Conservation (phyloP, 2,888 invertebrate genomes). For the Drosophila tanythrix region DNA sequence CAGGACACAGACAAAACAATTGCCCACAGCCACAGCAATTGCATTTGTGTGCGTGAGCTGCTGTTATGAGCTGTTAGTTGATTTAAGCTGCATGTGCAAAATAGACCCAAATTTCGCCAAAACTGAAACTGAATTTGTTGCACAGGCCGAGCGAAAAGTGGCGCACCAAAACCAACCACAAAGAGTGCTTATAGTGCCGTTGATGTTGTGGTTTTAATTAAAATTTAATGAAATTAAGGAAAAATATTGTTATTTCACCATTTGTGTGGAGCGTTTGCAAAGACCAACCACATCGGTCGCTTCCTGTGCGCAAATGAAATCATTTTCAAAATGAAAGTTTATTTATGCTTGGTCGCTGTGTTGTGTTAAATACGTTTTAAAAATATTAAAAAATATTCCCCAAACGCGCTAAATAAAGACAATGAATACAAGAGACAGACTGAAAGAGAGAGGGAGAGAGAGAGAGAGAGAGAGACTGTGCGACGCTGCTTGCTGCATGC, state of each 20-base stretch:
- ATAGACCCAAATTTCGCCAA: constrained; percentile 21
- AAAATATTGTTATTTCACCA: constrained; percentile 56
- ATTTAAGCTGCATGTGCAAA: constrained; percentile 58
- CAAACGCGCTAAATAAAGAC: constrained; percentile 13
- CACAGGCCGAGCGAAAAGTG: not conserved
- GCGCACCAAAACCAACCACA: not conserved
- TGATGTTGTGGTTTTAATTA: constrained; percentile 58
- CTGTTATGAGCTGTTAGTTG: constrained; percentile 51
- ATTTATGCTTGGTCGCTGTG: constrained; percentile 12
- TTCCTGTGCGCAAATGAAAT: constrained; percentile 5
- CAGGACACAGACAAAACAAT: constrained; percentile 16
- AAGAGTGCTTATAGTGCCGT: constrained; percentile 1
- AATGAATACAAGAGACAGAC: not conserved
- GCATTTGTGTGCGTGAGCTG: constrained; percentile 19
- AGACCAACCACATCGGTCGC: constrained; percentile 12
- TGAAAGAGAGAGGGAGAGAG: too few species aligned
- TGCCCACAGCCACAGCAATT: constrained; percentile 41
- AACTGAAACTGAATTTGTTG: constrained; percentile 11
- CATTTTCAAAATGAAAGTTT: constrained; percentile 16
- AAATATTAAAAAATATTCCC: constrained; percentile 11
- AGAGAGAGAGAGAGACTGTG: too few species aligned
- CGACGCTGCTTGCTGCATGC: not conserved
- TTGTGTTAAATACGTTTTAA: constrained; percentile 37
- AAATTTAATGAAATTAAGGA: constrained; percentile 66
- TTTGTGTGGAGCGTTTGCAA: constrained; percentile 23